These are phyloP conservation scores for Neoarius graeffei DNA, from an alignment of 2,113 vertebrate genomes.

Conservation along the genomic window DNA sequence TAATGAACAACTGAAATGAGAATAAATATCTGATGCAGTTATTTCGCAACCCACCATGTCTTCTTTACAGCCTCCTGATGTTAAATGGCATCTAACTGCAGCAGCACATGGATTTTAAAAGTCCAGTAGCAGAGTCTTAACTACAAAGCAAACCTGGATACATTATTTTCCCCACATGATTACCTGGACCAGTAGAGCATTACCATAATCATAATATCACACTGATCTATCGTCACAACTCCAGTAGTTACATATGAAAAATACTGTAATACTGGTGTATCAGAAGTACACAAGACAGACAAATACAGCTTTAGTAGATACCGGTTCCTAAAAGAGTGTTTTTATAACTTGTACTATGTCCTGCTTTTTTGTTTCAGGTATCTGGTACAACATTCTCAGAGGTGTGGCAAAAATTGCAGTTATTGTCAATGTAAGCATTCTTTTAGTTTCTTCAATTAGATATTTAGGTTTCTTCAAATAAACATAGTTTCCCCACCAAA, in stretches of 20 bases:
- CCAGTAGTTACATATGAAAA: neutral
- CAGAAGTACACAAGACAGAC: neutral
- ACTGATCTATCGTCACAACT: neutral
- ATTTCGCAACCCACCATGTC: neutral
- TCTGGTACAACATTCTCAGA: constrained; percentile 97
- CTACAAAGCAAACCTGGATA: neutral
- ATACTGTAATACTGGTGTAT: neutral
- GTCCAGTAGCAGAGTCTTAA: neutral
- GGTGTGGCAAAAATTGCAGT: constrained; percentile 93
- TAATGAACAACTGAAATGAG: neutral
- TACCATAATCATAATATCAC: neutral
- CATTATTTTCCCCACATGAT: neutral
- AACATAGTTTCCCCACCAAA: neutral
- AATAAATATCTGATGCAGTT: neutral
- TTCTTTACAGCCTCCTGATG: neutral
- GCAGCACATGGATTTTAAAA: neutral
- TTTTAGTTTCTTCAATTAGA: neutral
- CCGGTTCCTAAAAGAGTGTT: neutral
- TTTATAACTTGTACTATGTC: constrained; percentile 4
- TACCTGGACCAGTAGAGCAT: neutral
- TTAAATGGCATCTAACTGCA: neutral
- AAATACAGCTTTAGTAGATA: neutral
- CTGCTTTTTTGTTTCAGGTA: constrained; percentile 73
- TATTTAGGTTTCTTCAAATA: neutral
- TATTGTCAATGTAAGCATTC: constrained; percentile 92